These are phyloP conservation scores for Clarias platycephalus DNA, from an alignment of 2,797 vertebrate genomes.

Conservation along the genomic window DNA sequence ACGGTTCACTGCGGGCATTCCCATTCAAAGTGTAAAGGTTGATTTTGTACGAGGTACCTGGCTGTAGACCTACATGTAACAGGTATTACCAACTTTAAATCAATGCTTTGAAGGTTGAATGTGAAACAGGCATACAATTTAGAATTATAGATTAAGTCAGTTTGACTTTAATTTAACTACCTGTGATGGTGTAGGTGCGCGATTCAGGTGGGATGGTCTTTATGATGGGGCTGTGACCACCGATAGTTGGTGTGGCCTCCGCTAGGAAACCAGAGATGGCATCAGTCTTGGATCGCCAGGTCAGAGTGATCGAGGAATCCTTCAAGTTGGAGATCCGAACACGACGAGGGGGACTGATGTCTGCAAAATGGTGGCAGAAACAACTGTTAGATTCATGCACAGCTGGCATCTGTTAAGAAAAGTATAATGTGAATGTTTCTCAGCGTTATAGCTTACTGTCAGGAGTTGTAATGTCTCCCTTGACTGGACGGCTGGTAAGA, in stretches of 20 bases:
- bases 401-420: background rate
- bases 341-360: conserved; percentile 90
- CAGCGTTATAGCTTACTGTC: conserved; percentile 82
- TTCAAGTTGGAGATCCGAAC: conserved; percentile 87
- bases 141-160: background rate
- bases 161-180: conserved; percentile 64
- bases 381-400: background rate
- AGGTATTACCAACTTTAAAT: background rate
- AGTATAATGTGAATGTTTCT: background rate
- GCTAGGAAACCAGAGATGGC: conserved; percentile 91
- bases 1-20: conserved; percentile 85
- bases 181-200: conserved; percentile 84
- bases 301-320: conserved; percentile 88
- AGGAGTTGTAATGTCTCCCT: conserved; percentile 84
- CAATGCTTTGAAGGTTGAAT: background rate
- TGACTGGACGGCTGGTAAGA: conserved; percentile 86
- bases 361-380: conserved; percentile 63
- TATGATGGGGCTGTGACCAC: conserved; percentile 78
- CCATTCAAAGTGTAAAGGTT: conserved; percentile 90
- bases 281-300: conserved; percentile 91
- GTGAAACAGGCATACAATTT: background rate
- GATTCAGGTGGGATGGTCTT: conserved; percentile 79
- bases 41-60: conserved; percentile 90
- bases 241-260: conserved; percentile 76
- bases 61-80: conserved; percentile 81